Base-by-base conservation (phyloP, 2,113 vertebrate species). In the Mastomys natalensis region DNA sequence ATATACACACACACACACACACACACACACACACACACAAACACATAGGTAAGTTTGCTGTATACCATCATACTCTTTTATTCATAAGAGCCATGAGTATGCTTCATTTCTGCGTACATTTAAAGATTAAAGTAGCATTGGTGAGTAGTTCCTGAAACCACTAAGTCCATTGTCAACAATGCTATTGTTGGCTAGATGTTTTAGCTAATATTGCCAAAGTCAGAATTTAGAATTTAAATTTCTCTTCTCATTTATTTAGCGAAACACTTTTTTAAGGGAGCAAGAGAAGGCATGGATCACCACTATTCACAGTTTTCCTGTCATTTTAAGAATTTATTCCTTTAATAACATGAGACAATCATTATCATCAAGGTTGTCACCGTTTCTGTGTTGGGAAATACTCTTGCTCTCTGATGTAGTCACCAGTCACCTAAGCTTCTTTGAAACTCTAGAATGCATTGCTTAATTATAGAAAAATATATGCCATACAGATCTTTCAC, bases 141-240 rank as follows among this genome's bases (percentile, higher is more conserved):
- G 10, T 72, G 15, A 81, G 4, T 1, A 9, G 0, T 16, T 48
- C 0, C 5, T 1, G 60, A 88, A 34, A 51, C 10, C 3, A 37
- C 0, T 0, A 26, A 9, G 0, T 19, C 31, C 3, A 29, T 48
- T 81, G 4, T 7, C n/a, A 48, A 3, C 11, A 40, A 48, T 7
- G 5, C 9, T 17, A 31, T 5, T 13, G 24, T 8, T 40, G 1
- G 4, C 2, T 4, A 6, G 15, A 1, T 5, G 13, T 26, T 77
- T 58, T 43, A 76, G 45, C 16, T 19, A 82, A 62, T 9, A 4
- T 34, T 66, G 58, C 15, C 17, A 8, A 8, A 19, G 19, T 60
- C 17, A 4, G 26, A 2, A 60, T 3, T 68, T 87, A 51, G 17
- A 16, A 58, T 34, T 58, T 90, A 77, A 55, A n/a, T 55, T 37